phyloP scores from a whole-genome alignment of 1,140 invertebrate species.

The Hestina assimilis region DNA sequence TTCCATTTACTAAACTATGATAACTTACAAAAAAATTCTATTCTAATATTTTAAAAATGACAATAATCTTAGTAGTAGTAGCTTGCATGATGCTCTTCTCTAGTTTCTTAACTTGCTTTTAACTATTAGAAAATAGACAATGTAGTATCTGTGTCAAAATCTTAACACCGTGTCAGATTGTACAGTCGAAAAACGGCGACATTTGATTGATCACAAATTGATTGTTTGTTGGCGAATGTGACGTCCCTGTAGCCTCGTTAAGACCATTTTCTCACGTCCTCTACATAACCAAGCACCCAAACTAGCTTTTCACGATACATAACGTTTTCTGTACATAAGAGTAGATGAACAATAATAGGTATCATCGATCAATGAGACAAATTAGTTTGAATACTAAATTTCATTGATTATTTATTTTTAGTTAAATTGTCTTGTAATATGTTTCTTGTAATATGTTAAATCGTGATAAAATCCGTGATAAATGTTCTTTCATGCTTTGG shows the following conservation, averaged over 20 bases:
- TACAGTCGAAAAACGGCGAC: constrained; percentile 58
- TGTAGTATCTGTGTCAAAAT: no score
- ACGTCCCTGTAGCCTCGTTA: constrained; percentile 66
- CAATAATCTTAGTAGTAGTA: constrained; percentile 10
- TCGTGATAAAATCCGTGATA: no score
- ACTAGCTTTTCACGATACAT: constrained; percentile 58
- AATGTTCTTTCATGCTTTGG: constrained; percentile 60
- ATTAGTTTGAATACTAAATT: constrained; percentile 7
- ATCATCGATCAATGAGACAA: constrained; percentile 1
- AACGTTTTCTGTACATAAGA: constrained; percentile 52
- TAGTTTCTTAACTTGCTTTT: constrained; percentile 1
- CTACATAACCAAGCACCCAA: constrained; percentile 51
- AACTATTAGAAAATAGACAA: constrained; percentile 9
- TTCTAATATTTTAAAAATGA: no score
- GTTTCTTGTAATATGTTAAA: no score
- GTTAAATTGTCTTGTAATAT: no score
- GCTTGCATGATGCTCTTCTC: constrained; percentile 15
- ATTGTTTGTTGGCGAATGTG: constrained; percentile 75
- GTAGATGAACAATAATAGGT: constrained; percentile 4
- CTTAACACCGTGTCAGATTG: constrained; percentile 40
- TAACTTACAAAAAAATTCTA: no score
- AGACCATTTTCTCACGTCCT: constrained; percentile 42
- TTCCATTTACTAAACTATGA: no score
- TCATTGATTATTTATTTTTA: background rate
- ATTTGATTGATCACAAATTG: constrained; percentile 57